Base-by-base conservation (phyloP, 2,113 vertebrate genomes). In the Regulus satrapa region DNA sequence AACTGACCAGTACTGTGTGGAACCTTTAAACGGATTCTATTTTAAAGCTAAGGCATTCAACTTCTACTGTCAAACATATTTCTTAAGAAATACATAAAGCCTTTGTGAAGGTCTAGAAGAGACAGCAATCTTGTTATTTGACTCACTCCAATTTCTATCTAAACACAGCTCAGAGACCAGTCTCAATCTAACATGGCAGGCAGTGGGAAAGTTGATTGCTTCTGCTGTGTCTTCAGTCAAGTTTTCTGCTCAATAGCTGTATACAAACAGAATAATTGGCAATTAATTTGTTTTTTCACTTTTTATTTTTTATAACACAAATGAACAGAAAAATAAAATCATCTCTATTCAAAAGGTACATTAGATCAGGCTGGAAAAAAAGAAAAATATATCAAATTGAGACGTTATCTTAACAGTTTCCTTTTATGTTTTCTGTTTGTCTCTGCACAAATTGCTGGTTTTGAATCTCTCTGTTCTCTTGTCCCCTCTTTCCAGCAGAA, bases 41-140 rank as follows among this genome's bases (percentile, higher is more conserved):
- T 93, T 85, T 66, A 82, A 79, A 93, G 85, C 18, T 8, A 72
- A 83, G 20, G 61, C 51, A 21, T 71, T 71, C 29, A 41, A 12
- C 43, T 68, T 67, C 38, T 29, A 12, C 62, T 90, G 32, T 88
- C 72, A 92, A 76, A 34, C 1, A 3, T 18, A 14, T 8, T 43
- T 46, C 38, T 58, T 66, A 80, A 5, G 19, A 88, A 88, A 80
- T n/a, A 46, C 3, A 54, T 49, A 66, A 85, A 88, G 21, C 10
- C 49, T 26, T 18, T 6, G 29, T 40, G 79, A 86, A 88, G 12
- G 34, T 67, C 59, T 63, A 46, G 48, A 77, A 55, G 43, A 92
- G 38, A 71, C 5, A 14, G 43, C 55, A 77, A 12, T 88, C 49
- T 7, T 62, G 26, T 81, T 59, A 54, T 67, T 88, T 83, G 21